phyloP scores from a whole-genome alignment of 2,113 vertebrate genomes.

The Prinia subflava region DNA sequence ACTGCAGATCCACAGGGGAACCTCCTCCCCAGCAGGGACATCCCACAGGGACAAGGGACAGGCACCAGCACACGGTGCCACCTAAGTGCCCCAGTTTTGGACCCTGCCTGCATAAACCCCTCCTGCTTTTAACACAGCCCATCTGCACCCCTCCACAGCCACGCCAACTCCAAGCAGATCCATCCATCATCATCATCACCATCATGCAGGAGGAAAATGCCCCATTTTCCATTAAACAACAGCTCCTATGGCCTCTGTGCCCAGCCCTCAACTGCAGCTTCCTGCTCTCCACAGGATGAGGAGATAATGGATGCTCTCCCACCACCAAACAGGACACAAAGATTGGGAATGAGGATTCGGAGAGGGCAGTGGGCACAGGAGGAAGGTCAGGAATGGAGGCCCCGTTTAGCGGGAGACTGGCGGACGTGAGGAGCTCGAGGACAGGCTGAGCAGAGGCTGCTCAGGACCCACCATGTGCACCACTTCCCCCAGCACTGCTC shows the following conservation, averaged over 20 bases:
- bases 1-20: fast-evolving
- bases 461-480: fast-evolving
- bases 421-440: fast-evolving
- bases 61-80: fast-evolving
- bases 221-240: neutral
- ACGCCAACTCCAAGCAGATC: neutral
- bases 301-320: neutral
- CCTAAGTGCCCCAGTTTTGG: fast-evolving
- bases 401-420: fast-evolving
- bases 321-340: neutral
- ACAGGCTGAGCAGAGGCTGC: neutral
- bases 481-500: neutral
- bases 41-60: fast-evolving
- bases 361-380: neutral
- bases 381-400: fast-evolving
- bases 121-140: neutral
- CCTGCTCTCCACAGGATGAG: neutral
- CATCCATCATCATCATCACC: neutral
- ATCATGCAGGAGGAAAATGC: fast-evolving
- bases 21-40: neutral
- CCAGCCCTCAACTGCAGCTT: neutral
- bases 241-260: neutral
- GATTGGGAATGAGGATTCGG: neutral
- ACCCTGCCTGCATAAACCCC: too few relatives aligned
- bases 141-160: neutral